Evolutionary conservation across 1,140 invertebrate species (phyloP), one percentile per base, ranked within the genome.

Genomic region (Aphis gossypii): DNA sequence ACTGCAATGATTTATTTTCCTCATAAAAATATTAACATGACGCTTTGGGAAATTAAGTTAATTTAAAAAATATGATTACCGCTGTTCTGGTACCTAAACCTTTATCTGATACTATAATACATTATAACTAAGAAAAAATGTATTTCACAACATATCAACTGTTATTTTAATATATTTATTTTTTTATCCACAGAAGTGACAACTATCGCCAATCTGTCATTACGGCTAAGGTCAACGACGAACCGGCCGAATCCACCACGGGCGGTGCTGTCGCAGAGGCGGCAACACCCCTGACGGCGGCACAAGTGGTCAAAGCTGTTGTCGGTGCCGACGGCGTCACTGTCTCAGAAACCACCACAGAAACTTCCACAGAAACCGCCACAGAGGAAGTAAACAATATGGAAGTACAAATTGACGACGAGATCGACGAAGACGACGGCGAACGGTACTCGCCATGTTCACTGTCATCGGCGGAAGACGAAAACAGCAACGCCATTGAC

Each of bases 271-370:
- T 41, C 21, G 9, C 83, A 41, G 38, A 25, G 83, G 38, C 83
- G 83, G 9, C 83, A 41, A 84, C 83, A 41, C 9, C 84, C 25
- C 14, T 35, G 44, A 89, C 21, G 20, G 2, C 48, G 1, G 30
- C 21, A 0, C n/a, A n/a, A 38, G 20, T 54, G 8, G 0, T 21
- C n/a, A 9, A 18, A 11, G 4, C 1, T 2, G 41, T 1, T 5
- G n/a, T 8, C 2, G 8, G 1, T 25, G 21, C 11, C 8, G 20
- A 21, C 18, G 88, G 9, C 14, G 25, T 18, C 5, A 48, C 44
- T 1, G 20, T 4, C 4, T 46, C 11, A 20, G 51, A 56, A 25
- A 46, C 25, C 8, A 1, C 20, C 38, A 41, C 38, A 41, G 38
- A 41, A 41, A 41, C 38, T 41, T 41, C 8, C 9, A 86, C 23